Percentiles rank a stretch among this genome's conserved stretches.
phyloP scores from a whole-genome alignment of 2,888 invertebrate genomes.

The Panopea generosa region DNA sequence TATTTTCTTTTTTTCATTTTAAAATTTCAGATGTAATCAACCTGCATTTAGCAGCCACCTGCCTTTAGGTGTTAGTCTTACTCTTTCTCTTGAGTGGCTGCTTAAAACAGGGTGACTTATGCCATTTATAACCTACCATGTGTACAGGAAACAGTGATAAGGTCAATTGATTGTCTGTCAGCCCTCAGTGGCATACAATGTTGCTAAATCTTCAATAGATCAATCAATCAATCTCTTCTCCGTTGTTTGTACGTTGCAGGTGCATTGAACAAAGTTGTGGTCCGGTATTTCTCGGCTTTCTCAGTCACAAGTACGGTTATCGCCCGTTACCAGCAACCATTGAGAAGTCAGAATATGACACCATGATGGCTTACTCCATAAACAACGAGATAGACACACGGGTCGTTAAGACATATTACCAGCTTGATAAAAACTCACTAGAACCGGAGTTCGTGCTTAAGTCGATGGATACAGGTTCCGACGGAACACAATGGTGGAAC shows the following conservation, averaged over 20 bases:
- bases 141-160: too few species aligned
- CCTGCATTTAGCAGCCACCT: too few species aligned
- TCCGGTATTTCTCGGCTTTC: slow-evolving; percentile 61
- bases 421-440: slow-evolving; percentile 73
- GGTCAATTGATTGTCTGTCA: too few species aligned
- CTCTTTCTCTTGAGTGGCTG: too few species aligned
- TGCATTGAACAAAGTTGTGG: slow-evolving; percentile 63
- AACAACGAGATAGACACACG: slow-evolving; percentile 53
- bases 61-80: too few species aligned
- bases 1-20: too few species aligned
- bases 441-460: slow-evolving; percentile 74
- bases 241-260: slow-evolving; percentile 29
- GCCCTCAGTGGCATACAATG: too few species aligned
- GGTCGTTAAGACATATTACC: slow-evolving; percentile 73
- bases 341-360: slow-evolving; percentile 68
- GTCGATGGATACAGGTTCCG: slow-evolving; percentile 5
- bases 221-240: too few species aligned
- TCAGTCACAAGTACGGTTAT: slow-evolving; percentile 81
- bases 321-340: slow-evolving; percentile 76
- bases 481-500: slow-evolving; percentile 22
- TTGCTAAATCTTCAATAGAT: too few species aligned
- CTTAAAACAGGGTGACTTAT: too few species aligned
- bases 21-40: too few species aligned
- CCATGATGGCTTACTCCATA: slow-evolving; percentile 62
- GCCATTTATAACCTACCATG: too few species aligned